Evolutionary conservation across 2,888 invertebrate genomes (phyloP).

Genomic region (Strigamia crassipes): DNA sequence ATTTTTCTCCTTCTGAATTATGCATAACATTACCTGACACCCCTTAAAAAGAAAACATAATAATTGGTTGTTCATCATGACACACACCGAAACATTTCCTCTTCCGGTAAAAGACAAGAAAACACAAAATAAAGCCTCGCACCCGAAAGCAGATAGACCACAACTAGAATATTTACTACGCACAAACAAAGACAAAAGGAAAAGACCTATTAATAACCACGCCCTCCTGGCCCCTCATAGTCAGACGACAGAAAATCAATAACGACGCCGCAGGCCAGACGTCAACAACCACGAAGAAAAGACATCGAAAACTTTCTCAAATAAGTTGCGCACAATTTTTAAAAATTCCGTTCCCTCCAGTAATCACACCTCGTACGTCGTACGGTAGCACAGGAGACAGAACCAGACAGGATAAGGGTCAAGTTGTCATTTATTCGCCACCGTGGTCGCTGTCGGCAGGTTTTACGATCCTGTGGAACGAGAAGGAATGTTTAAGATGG

Average conservation of each 20-base stretch:
- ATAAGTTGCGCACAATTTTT: neutral
- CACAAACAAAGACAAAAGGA: constrained; percentile 37
- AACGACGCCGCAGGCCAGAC: neutral
- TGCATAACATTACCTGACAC: neutral
- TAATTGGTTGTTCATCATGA: neutral
- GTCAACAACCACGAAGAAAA: constrained; percentile 23
- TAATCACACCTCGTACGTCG: constrained; percentile 2
- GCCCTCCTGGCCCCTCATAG: constrained; percentile 20
- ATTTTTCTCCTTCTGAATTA: neutral
- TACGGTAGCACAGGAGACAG: constrained; percentile 28
- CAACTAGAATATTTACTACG: constrained; percentile 4
- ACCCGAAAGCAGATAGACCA: neutral
- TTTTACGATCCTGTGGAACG: constrained; percentile 30
- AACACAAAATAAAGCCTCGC: neutral
- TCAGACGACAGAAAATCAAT: constrained; percentile 40
- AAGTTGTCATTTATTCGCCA: constrained; percentile 39
- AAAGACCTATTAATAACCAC: constrained; percentile 40
- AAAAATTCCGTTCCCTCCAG: neutral
- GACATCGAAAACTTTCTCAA: neutral
- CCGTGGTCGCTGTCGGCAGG: constrained; percentile 39
- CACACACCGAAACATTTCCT: neutral
- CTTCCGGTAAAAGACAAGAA: constrained; percentile 19
- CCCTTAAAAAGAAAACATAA: constrained; percentile 10
- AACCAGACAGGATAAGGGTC: constrained; percentile 42
- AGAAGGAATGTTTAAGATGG: constrained; percentile 22